Evolutionary conservation across 2,888 invertebrate species (phyloP), one percentile per base, ranked within the genome.

Genomic region (Unio delphinus): DNA sequence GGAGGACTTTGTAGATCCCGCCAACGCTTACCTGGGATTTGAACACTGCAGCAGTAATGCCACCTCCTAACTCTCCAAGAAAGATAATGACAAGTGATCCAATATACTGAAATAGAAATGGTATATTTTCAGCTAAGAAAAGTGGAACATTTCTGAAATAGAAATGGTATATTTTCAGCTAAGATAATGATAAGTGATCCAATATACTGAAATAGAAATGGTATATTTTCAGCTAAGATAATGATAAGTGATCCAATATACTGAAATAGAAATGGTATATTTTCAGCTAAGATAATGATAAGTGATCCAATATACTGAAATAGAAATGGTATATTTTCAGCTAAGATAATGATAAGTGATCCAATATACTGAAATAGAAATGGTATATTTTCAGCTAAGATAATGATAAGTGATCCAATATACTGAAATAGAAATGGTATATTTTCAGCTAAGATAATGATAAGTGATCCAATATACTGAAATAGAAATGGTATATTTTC

Each of bases 271-370:
- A 70, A 56, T 30, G 34, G 57, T 26, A 56, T 45, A 45, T 45
- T 45, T 45, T 45, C 11, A 11, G 15, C 11, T 45, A 45, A 15
- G 8, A 34, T n/a, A n/a, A 81, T 30, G 4, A 79, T 65, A 34
- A 81, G 66, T 63, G 76, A 79, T 28, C 58, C 63, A 20, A 81
- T 80, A 59, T 81, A 81, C 81, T 81, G 72, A 65, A 80, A 81
- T 34, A 58, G 59, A 64, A 70, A 56, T 30, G 34, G 57, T 26
- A 56, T 45, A 45, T 45, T 45, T 45, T 45, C 11, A 11, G 15
- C 11, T 45, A 45, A 15, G 8, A 34, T n/a, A n/a, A 81, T 30
- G 4, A 79, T 65, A 34, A 81, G 66, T 63, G 76, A 79, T 28
- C 58, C 63, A 20, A 81, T 80, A 59, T 81, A 81, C 81, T 81